Conservation (phyloP, 2,113 vertebrate genomes). For the Collichthys lucidus region DNA sequence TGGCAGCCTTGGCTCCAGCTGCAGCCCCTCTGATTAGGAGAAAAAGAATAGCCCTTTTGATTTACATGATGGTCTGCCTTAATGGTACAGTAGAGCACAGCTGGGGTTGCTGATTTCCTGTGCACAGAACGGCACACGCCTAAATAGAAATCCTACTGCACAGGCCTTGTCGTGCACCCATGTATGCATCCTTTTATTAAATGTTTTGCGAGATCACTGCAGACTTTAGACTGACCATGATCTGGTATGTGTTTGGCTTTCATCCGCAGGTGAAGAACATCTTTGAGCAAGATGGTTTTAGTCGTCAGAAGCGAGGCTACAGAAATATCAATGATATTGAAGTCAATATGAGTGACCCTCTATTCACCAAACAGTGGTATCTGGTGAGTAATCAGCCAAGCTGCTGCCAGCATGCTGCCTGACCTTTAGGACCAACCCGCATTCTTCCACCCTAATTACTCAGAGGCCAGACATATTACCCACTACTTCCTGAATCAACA, state of each 20-base stretch:
- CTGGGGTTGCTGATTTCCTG: conserved; percentile 49
- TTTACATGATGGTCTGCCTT: conserved; percentile 52
- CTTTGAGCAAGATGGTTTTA: conserved; percentile 92
- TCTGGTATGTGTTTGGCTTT: conserved; percentile 20
- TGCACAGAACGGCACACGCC: conserved; percentile 1
- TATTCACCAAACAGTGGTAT: conserved; percentile 99
- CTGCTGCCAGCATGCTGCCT: conserved; percentile 50
- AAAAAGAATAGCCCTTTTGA: conserved; percentile 47
- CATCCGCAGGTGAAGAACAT: conserved; percentile 90
- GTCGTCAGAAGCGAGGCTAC: conserved; percentile 94
- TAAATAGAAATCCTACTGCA: conserved; percentile 18
- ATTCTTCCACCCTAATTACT: conserved; percentile 65
- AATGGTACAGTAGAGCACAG: conserved; percentile 46
- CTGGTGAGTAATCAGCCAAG: conserved; percentile 88
- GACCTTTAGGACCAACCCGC: conserved; percentile 68
- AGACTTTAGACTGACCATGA: conserved; percentile 22
- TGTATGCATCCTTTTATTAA: not conserved
- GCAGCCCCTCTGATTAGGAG: conserved; percentile 47
- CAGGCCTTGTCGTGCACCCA: not conserved
- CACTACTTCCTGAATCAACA: conserved; percentile 49
- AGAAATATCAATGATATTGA: conserved; percentile 93
- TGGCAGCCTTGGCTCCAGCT: conserved; percentile 49
- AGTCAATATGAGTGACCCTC: conserved; percentile 95
- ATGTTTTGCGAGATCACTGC: conserved; percentile 1
- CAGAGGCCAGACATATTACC: conserved; percentile 60